These are phyloP conservation scores for Brachionichthys hirsutus DNA, from an alignment of 2,113 vertebrate species.

Conservation along the genomic window DNA sequence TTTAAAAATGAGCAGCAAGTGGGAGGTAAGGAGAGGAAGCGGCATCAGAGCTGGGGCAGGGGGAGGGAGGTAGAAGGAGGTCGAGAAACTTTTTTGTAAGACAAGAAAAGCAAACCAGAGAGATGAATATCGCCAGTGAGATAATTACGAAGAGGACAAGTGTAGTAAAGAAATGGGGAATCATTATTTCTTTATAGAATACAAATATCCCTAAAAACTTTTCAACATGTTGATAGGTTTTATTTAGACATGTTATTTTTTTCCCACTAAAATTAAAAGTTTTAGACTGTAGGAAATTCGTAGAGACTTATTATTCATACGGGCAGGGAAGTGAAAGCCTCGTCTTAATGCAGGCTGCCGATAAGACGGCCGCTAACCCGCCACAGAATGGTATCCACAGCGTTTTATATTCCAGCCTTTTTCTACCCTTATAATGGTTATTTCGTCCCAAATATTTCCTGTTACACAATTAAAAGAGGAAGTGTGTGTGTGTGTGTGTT, in stretches of 20 bases:
- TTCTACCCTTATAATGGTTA: constrained; percentile 62
- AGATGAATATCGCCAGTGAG: not conserved
- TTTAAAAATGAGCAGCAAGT: constrained; percentile 77
- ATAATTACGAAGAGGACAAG: constrained; percentile 11
- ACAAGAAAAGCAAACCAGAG: constrained; percentile 14
- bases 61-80: not conserved
- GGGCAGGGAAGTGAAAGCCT: constrained; percentile 49
- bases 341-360: constrained; percentile 59
- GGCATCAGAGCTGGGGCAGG: not conserved
- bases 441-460: constrained; percentile 60
- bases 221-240: constrained; percentile 43
- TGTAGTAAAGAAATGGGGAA: constrained; percentile 22
- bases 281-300: constrained; percentile 39
- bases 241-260: constrained; percentile 28
- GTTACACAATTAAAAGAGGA: constrained; percentile 26
- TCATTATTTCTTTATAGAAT: constrained; percentile 31
- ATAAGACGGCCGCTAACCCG: constrained; percentile 66
- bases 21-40: constrained; percentile 23
- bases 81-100: not conserved
- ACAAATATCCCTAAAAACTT: constrained; percentile 29
- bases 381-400: constrained; percentile 34
- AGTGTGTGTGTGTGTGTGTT: constrained; percentile 3
- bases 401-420: constrained; percentile 64
- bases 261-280: constrained; percentile 27
- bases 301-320: constrained; percentile 63